phyloP scores from a whole-genome alignment of 2,113 vertebrate genomes.

The Pangasianodon gigas region DNA sequence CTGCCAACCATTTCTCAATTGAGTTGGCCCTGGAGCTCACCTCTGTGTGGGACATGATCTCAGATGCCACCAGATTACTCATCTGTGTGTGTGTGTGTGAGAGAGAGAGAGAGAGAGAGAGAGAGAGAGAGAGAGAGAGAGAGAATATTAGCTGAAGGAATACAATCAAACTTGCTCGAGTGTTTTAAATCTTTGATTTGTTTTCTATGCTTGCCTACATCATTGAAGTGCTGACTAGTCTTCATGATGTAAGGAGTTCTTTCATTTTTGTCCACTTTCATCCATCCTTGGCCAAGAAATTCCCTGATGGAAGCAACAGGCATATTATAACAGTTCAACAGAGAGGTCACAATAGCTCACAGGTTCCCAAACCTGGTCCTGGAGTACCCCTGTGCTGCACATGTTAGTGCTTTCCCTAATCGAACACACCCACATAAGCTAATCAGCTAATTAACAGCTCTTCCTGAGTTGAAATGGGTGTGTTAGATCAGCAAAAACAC shows the following conservation, averaged over 20 bases:
- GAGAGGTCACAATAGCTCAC: not conserved
- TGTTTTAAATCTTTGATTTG: not conserved
- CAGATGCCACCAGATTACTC: conserved; percentile 98
- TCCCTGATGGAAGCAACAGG: conserved; percentile 69
- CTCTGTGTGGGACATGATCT: conserved; percentile 94
- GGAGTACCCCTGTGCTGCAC: no score
- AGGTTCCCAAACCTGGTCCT: not conserved
- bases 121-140: not conserved
- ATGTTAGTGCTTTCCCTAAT: not conserved
- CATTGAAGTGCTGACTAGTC: conserved; percentile 88
- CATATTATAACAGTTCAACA: not conserved
- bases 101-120: not conserved
- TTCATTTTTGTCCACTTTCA: conserved; percentile 86
- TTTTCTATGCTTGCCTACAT: conserved; percentile 70
- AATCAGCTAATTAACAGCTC: not conserved
- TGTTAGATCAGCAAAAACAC: not conserved
- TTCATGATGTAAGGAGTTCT: conserved; percentile 87
- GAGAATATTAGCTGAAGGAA: not conserved
- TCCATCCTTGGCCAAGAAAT: conserved; percentile 90
- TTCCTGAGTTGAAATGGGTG: not conserved
- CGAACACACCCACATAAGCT: not conserved
- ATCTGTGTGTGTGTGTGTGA: conserved; percentile 74
- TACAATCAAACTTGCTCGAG: not conserved
- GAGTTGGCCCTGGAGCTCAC: conserved; percentile 87
- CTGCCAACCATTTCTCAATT: conserved; percentile 97